Conservation (phyloP, 1,140 invertebrate genomes). For the Proales similis region DNA sequence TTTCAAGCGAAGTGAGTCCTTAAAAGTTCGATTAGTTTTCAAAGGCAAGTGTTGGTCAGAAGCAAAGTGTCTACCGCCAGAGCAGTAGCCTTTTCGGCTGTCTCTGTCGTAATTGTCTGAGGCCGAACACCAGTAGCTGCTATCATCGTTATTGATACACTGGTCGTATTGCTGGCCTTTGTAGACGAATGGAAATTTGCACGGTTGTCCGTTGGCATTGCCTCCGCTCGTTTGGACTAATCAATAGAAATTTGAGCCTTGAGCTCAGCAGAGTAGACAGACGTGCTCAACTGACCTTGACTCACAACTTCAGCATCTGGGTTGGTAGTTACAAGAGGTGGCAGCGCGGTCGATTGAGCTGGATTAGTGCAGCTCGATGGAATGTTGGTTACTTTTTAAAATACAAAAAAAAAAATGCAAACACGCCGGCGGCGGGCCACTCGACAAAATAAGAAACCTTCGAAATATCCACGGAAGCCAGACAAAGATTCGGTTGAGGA, state of each 20-base stretch:
- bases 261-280: background rate
- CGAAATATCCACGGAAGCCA: too few relatives aligned
- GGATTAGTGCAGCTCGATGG: conserved; percentile 11
- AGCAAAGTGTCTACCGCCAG: background rate
- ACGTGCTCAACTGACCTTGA: conserved; percentile 18
- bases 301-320: conserved; percentile 15
- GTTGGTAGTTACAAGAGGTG: background rate
- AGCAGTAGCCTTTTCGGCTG: conserved; percentile 16
- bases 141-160: conserved; percentile 3
- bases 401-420: background rate
- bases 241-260: background rate
- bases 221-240: conserved; percentile 27
- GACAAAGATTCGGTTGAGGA: too few relatives aligned
- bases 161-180: conserved; percentile 1
- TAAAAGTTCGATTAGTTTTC: background rate
- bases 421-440: too few relatives aligned
- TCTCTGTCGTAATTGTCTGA: conserved; percentile 29
- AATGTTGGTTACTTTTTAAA: background rate
- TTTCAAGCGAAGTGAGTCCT: conserved; percentile 19
- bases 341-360: background rate
- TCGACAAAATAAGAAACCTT: too few relatives aligned
- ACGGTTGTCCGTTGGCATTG: conserved; percentile 25
- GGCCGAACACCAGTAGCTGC: conserved; percentile 27
- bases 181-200: conserved; percentile 27
- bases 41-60: background rate